Conservation (phyloP, 2,113 vertebrate genomes). For the Pachycephala philippinensis region DNA sequence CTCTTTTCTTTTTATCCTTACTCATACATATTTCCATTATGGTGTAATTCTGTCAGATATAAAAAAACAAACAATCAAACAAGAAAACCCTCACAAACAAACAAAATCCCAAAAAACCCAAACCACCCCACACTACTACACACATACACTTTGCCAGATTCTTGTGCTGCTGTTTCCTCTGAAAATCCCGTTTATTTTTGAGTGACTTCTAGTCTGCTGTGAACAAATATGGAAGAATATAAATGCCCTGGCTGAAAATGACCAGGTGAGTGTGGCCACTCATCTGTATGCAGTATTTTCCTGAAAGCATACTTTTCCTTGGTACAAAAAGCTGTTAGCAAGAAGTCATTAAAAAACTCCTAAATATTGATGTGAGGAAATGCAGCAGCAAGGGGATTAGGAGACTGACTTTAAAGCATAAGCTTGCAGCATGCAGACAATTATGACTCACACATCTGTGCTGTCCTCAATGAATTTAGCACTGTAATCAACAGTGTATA, state of each 20-base stretch:
- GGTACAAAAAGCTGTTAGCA: neutral
- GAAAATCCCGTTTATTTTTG: neutral
- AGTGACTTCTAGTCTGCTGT: neutral
- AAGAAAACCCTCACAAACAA: neutral
- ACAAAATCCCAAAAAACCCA: fast-evolving
- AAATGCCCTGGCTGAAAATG: neutral
- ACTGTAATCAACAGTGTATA: neutral
- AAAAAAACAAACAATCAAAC: neutral
- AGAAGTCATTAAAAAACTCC: neutral
- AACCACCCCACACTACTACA: neutral
- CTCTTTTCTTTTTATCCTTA: neutral
- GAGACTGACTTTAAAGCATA: neutral
- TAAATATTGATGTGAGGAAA: neutral
- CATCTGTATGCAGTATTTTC: neutral
- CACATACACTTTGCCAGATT: neutral
- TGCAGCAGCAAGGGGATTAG: neutral
- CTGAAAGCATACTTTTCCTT: neutral
- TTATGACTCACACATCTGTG: neutral
- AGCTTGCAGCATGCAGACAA: neutral
- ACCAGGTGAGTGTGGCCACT: neutral
- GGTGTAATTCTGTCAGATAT: neutral
- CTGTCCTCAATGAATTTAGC: neutral
- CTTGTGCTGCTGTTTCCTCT: neutral
- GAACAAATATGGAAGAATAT: neutral
- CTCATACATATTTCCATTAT: neutral